These are phyloP conservation scores for Sialis lutaria DNA, from an alignment of 2,888 invertebrate genomes.

Conservation along the genomic window DNA sequence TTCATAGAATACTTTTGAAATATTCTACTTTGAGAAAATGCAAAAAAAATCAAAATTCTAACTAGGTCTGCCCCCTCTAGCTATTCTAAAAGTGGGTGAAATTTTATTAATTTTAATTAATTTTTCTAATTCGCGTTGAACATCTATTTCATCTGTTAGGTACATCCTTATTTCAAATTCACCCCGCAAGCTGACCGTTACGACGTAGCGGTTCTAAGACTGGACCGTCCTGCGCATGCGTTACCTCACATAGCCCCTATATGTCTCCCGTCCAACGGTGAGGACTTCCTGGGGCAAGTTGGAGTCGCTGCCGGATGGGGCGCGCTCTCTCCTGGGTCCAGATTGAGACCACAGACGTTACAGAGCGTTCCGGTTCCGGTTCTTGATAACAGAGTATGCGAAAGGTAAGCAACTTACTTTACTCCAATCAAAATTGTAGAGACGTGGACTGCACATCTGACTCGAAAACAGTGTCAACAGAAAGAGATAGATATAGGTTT, in stretches of 20 bases:
- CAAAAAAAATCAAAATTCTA: too few relatives aligned
- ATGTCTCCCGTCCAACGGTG: slow-evolving; percentile 77
- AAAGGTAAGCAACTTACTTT: slow-evolving; percentile 27
- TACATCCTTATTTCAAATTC: slow-evolving; percentile 84
- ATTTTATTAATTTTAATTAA: too few relatives aligned
- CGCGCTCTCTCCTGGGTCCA: slow-evolving; percentile 66
- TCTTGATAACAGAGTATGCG: slow-evolving; percentile 66
- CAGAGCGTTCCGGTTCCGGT: slow-evolving; percentile 88
- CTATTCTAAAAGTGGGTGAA: too few relatives aligned
- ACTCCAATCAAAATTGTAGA: too few relatives aligned
- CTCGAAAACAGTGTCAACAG: too few relatives aligned
- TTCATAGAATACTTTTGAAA: too few relatives aligned
- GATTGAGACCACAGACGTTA: slow-evolving; percentile 72
- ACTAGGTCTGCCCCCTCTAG: too few relatives aligned
- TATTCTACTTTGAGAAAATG: too few relatives aligned
- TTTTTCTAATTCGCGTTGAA: too few relatives aligned
- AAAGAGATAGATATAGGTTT: too few relatives aligned
- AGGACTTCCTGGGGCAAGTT: slow-evolving; percentile 77
- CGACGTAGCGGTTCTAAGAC: slow-evolving; percentile 75
- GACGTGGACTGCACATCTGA: too few relatives aligned
- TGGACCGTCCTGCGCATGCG: slow-evolving; percentile 78
- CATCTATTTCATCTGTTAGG: slow-evolving; percentile 27
- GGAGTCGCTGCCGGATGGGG: slow-evolving; percentile 93
- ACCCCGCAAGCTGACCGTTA: slow-evolving; percentile 85
- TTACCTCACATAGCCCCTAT: slow-evolving; percentile 85